These are phyloP conservation scores for Betta splendens DNA, from an alignment of 2,797 vertebrate genomes.

Conservation along the genomic window DNA sequence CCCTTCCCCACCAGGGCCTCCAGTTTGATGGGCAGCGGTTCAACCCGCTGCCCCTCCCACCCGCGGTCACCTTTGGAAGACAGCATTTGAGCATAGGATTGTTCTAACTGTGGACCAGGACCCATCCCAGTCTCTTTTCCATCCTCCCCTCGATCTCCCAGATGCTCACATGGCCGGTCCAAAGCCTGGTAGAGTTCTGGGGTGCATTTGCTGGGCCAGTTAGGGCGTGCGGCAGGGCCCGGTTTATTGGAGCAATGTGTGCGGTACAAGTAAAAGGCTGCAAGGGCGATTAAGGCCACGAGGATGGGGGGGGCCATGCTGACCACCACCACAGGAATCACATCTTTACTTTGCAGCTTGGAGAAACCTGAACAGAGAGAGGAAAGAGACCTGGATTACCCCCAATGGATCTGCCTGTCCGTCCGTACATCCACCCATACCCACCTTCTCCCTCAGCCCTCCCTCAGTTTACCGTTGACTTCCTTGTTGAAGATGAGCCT, in stretches of 20 bases:
- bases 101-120: constrained; percentile 18
- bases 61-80: constrained; percentile 62
- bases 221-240: constrained; percentile 64
- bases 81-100: constrained; percentile 69
- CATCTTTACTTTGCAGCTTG: constrained; percentile 87
- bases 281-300: constrained; percentile 81
- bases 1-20: constrained; percentile 89
- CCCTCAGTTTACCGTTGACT: constrained; percentile 77
- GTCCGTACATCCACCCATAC: not conserved
- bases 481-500: constrained; percentile 88
- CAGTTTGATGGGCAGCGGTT: constrained; percentile 86
- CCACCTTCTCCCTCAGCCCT: constrained; percentile 2
- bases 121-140: constrained; percentile 21
- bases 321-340: constrained; percentile 88
- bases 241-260: constrained; percentile 81
- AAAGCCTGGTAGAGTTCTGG: constrained; percentile 67
- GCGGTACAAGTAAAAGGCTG: constrained; percentile 88
- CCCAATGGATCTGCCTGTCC: not conserved
- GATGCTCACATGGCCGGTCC: constrained; percentile 58
- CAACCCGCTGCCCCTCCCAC: constrained; percentile 49
- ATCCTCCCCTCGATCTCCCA: constrained; percentile 31
- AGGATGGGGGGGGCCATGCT: constrained; percentile 87
- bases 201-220: constrained; percentile 80
- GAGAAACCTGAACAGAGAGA: constrained; percentile 78
- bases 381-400: not conserved